Percentiles rank a stretch among this genome's conserved stretches.
Conservation (phyloP, 2,797 vertebrate genomes). For the Leuciscus waleckii region DNA sequence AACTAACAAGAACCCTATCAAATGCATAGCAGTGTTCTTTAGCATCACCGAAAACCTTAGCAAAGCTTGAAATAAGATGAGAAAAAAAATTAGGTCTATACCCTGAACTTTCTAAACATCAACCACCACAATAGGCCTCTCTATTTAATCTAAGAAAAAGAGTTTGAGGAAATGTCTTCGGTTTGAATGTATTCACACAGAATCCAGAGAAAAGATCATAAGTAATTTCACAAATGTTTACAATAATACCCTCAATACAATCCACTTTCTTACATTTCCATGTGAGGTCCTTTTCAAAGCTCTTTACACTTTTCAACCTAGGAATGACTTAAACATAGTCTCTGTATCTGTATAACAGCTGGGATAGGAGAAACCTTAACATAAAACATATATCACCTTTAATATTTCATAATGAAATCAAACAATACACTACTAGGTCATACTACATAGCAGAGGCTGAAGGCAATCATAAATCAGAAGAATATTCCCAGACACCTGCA, state of each 20-base stretch:
- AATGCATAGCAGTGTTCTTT: too few relatives aligned
- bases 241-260: neutral
- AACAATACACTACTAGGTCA: neutral
- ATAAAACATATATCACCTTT: neutral
- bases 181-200: neutral
- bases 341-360: conserved; percentile 4
- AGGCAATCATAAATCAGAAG: neutral
- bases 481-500: conserved; percentile 4
- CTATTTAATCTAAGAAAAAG: neutral
- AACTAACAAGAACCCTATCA: too few relatives aligned
- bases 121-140: neutral
- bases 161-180: neutral
- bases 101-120: neutral
- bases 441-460: conserved; percentile 7
- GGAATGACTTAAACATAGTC: neutral
- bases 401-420: conserved; percentile 9
- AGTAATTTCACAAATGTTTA: neutral
- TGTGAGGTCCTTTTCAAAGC: neutral
- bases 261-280: neutral
- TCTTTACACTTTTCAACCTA: neutral
- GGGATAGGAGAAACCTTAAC: neutral
- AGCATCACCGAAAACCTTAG: neutral
- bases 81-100: neutral
- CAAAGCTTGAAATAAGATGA: neutral
- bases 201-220: neutral